Base-by-base conservation (phyloP, 2,797 vertebrate species). In the Coregonus suidteri region DNA sequence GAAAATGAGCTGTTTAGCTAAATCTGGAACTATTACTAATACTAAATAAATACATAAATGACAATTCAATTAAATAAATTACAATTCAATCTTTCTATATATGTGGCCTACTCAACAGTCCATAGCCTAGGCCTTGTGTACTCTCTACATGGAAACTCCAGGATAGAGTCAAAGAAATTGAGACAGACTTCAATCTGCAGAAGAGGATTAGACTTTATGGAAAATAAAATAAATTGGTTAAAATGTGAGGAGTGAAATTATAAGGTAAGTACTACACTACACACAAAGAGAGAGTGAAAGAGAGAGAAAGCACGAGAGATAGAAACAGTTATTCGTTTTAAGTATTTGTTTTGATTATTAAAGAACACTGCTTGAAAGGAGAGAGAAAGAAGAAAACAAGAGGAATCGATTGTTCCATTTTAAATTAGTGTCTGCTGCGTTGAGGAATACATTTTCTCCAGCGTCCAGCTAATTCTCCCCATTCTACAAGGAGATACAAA, bases 401-500 rank as follows among this genome's bases (percentile, higher is more conserved):
- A 64, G 65, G 82, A 84, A 67, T 74, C 86, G 74, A 84, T 81
- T 13, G 87, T 90, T 91, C 90, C 86, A 71, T 86, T 90, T 89
- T 89, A 90, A 92, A 90, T 91, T 89, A 94, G 88, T 82, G 59
- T 88, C 82, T 80, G 91, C 89, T 91, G 91, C 86, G 88, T 85
- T 93, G 88, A 88, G 88, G 90, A 93, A 87, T 83, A 90, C 92
- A 90, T 84, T 87, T 89, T 88, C 89, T 93, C 91, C 92, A 85
- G 81, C 86, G 84, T 92, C 91, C 92, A 91, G 91, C 92, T 94
- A 94, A 93, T 86, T 91, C 82, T 92, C 90, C 84, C 91, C 92
- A 91, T 84, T 95, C 92, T 94, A 94, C 88, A 94, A 92, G 91
- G 91, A 94, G 91, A 94, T 93, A 94, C 90, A 94, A 90, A 90